Percentiles rank a stretch among this genome's conserved stretches.
These are phyloP conservation scores for Sebastes alutus DNA, from an alignment of 2,797 vertebrate species.

Conservation along the genomic window DNA sequence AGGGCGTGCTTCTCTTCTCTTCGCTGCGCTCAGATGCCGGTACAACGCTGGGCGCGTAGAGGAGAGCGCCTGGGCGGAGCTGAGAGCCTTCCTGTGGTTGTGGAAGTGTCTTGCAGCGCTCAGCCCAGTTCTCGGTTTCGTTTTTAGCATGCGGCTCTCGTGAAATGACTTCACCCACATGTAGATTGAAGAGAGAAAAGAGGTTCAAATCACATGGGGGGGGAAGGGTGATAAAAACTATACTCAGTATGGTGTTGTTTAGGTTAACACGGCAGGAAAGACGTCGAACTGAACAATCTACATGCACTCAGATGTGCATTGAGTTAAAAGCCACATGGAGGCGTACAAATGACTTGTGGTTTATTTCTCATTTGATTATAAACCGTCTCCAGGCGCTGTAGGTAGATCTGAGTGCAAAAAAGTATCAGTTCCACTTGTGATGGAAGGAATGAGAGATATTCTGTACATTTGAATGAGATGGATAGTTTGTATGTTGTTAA, in stretches of 20 bases:
- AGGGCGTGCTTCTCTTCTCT: constrained; percentile 35
- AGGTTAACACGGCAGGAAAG: neutral
- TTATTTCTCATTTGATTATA: constrained; percentile 37
- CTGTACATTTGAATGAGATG: neutral
- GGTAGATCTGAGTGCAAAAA: neutral
- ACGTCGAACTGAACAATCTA: neutral
- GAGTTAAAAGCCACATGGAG: neutral
- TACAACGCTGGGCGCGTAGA: neutral
- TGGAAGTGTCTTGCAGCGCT: constrained; percentile 33
- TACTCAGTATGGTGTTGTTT: neutral
- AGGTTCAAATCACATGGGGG: neutral
- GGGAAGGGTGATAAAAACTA: neutral
- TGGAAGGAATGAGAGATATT: constrained; percentile 4
- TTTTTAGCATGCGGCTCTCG: constrained; percentile 51
- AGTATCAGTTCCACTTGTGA: neutral
- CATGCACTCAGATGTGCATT: neutral
- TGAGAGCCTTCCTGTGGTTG: constrained; percentile 60
- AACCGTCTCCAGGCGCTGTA: constrained; percentile 6
- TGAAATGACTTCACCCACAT: constrained; percentile 51
- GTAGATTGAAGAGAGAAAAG: neutral
- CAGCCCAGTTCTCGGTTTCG: constrained; percentile 64
- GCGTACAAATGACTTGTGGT: constrained; percentile 16
- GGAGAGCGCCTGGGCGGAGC: constrained; percentile 44
- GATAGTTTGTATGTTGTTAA: neutral
- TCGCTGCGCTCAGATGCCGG: constrained; percentile 3